Percentiles rank a stretch among this genome's conserved stretches.
Conservation (phyloP, 1,140 invertebrate genomes). For the Megalopta genalis region DNA sequence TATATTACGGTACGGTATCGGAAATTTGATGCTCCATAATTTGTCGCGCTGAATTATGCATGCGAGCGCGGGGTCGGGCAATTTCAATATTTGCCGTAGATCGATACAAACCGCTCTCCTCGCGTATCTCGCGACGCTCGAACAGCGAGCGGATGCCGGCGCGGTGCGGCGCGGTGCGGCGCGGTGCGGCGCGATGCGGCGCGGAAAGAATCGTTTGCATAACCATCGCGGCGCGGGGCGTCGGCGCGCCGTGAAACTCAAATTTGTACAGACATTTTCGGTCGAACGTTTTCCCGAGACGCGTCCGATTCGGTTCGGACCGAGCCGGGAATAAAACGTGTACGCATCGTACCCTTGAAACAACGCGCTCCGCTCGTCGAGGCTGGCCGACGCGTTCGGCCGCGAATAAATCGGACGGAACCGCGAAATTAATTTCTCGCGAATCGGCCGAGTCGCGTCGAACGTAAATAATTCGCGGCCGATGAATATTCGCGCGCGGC, state of each 20-base stretch:
- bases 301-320: too few relatives aligned
- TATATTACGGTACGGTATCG: slow-evolving; percentile 2
- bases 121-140: slow-evolving; percentile 25
- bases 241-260: neutral
- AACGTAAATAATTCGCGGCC: neutral
- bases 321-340: neutral
- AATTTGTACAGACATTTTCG: neutral
- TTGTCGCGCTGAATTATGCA: slow-evolving; percentile 43
- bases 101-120: slow-evolving; percentile 12
- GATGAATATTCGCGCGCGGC: neutral
- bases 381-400: neutral
- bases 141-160: neutral
- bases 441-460: neutral
- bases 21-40: slow-evolving; percentile 26
- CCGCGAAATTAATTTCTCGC: neutral
- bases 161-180: too few relatives aligned
- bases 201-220: slow-evolving; percentile 18
- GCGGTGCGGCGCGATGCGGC: too few relatives aligned
- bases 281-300: neutral
- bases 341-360: neutral
- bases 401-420: neutral
- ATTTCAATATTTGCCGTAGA: slow-evolving; percentile 32
- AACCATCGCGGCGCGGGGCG: neutral
- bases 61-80: slow-evolving; percentile 14
- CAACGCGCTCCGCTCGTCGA: neutral